phyloP scores from a whole-genome alignment of 2,113 vertebrate species.

The Panthera leo region DNA sequence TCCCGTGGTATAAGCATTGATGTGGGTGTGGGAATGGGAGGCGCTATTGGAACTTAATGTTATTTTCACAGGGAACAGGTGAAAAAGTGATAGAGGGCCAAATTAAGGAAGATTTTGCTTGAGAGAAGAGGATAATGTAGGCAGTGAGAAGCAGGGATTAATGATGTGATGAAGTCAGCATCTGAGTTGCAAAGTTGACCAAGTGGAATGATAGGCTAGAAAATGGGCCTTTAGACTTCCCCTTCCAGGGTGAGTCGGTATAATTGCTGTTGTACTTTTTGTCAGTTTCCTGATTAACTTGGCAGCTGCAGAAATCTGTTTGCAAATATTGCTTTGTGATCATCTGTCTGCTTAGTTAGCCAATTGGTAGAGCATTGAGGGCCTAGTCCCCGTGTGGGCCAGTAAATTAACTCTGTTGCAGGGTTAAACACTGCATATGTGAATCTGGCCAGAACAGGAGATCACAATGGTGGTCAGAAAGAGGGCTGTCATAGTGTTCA shows the following conservation, averaged over 20 bases:
- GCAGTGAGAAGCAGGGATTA: neutral
- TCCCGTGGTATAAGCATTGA: neutral
- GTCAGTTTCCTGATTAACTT: neutral
- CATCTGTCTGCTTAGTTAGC: neutral
- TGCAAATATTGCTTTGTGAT: neutral
- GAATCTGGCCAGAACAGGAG: neutral
- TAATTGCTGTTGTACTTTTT: neutral
- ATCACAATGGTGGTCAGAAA: neutral
- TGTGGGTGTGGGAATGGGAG: neutral
- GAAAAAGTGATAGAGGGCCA: neutral
- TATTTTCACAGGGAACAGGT: neutral
- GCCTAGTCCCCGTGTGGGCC: neutral
- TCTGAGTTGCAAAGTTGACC: neutral
- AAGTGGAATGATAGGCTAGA: neutral
- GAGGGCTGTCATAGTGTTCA: neutral
- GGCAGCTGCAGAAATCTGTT: neutral
- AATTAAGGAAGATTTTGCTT: conserved; percentile 5
- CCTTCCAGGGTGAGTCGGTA: neutral
- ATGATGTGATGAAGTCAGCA: neutral
- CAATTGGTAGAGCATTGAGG: neutral
- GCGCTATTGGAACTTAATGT: neutral
- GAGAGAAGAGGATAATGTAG: neutral
- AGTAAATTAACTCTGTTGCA: neutral
- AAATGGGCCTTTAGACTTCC: neutral
- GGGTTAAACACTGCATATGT: neutral